Evolutionary conservation across 2,888 invertebrate genomes (phyloP).

Genomic region (Tortricodes alternella): DNA sequence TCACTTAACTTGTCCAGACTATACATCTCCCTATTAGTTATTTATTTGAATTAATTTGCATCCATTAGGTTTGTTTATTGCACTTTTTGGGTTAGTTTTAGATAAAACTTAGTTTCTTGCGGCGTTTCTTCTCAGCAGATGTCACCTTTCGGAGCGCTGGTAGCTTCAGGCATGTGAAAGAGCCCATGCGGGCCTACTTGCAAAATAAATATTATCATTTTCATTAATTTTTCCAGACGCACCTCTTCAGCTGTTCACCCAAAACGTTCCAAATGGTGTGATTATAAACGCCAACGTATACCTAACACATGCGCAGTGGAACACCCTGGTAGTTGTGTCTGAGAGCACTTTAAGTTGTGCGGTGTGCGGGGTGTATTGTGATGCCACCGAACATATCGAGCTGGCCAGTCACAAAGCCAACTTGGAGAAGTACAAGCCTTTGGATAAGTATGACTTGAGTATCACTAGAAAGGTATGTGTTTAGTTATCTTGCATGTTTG

Average conservation of each 20-base stretch:
- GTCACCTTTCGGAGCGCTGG: too few relatives aligned
- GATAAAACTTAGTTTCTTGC: too few relatives aligned
- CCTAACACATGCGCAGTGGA: constrained; percentile 35
- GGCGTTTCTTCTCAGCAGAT: too few relatives aligned
- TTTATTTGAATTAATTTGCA: too few relatives aligned
- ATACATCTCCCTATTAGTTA: too few relatives aligned
- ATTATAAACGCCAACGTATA: constrained; percentile 40
- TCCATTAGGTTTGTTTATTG: too few relatives aligned
- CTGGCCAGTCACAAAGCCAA: constrained; percentile 27
- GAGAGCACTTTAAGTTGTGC: constrained; percentile 30
- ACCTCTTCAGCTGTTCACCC: constrained; percentile 4
- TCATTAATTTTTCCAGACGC: constrained; percentile 7
- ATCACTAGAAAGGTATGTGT: constrained; percentile 48
- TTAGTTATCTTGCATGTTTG: neutral
- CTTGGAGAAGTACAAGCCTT: constrained; percentile 35
- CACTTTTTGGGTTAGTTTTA: too few relatives aligned
- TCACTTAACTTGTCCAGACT: too few relatives aligned
- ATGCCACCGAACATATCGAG: constrained; percentile 31
- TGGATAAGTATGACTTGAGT: constrained; percentile 42
- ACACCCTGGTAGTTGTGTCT: constrained; percentile 35
- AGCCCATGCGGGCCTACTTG: too few relatives aligned
- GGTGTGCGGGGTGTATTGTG: constrained; percentile 31
- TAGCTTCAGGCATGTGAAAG: too few relatives aligned
- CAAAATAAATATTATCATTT: neutral
- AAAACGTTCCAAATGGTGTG: constrained; percentile 34